These are phyloP conservation scores for Solenodon paradoxus DNA, from an alignment of 2,113 vertebrate species.

Conservation along the genomic window DNA sequence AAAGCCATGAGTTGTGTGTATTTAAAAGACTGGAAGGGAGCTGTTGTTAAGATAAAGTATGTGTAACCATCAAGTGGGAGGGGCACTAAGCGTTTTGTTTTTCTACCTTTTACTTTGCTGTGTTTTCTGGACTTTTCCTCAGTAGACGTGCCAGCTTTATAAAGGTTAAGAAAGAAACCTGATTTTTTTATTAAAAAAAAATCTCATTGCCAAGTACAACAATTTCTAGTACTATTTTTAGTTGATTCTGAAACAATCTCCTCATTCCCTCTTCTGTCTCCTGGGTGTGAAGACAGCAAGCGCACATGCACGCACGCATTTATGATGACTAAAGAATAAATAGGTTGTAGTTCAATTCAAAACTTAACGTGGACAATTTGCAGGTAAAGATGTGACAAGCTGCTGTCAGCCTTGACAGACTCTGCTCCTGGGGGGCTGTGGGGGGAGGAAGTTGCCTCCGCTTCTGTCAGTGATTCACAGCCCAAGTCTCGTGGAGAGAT, in stretches of 20 bases:
- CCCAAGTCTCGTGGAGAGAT: neutral
- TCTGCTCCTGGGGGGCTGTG: neutral
- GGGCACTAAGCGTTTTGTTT: neutral
- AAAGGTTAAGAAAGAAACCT: neutral
- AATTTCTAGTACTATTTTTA: neutral
- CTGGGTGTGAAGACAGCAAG: neutral
- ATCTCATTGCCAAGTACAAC: neutral
- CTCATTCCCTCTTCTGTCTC: neutral
- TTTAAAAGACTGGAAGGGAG: neutral
- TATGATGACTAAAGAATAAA: neutral
- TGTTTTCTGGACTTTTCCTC: neutral
- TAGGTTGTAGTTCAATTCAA: neutral
- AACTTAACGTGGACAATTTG: neutral
- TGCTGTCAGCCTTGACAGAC: fast-evolving
- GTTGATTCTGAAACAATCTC: neutral
- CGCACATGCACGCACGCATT: neutral
- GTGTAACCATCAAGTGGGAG: neutral
- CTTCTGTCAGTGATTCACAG: neutral
- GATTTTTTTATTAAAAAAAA: neutral
- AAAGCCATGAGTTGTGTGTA: neutral
- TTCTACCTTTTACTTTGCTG: neutral
- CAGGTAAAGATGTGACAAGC: neutral
- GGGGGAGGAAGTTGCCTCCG: neutral
- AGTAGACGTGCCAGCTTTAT: neutral
- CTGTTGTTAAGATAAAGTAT: neutral